Evolutionary conservation across 2,797 vertebrate genomes (phyloP), one percentile per base, ranked within the genome.

Genomic region (Pogonophryne albipinna): DNA sequence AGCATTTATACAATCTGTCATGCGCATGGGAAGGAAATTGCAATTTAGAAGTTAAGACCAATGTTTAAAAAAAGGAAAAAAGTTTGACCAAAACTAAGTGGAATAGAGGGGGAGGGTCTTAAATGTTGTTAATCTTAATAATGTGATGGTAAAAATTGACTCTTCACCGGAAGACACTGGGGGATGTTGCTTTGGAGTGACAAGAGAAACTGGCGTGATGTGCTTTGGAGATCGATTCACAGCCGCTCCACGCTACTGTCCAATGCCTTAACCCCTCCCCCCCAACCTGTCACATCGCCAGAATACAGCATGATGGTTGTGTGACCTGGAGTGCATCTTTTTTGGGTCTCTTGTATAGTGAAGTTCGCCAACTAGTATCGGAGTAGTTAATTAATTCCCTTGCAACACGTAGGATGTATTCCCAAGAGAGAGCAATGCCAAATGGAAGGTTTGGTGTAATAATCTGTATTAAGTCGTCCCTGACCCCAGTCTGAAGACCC

Each of bases 261-360:
- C 82, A 87, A 94, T 94, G 95, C 95, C 95, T 96, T 96, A 96
- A 95, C 85, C 91, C 78, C 76, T 89, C 78, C 76, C 16, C 72
- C 46, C 71, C 57, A 63, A 73, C 82, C 81, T 55, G 76, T 27
- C 23, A 4, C 23, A 27, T 27, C 23, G 23, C 23, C 23, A 4
- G 19, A 49, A 55, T 38, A 81, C 79, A 57, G 76, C 75, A 74
- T 50, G 56, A 76, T 4, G 72, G 64, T 67, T 65, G 23, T 46
- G 74, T 74, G 67, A 51, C 70, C 62, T 46, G 50, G 71, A 23
- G 41, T 51, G 42, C 55, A 57, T 44, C 38, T 44, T n/a, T 62
- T 41, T 31, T 65, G 66, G 73, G n/a, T 82, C 63, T 51, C 49
- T 42, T 84, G 76, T 79, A 65, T 69, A 59, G 52, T 66, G 47